Evolutionary conservation across 2,888 invertebrate species (phyloP).

Genomic region (Phortica magna): DNA sequence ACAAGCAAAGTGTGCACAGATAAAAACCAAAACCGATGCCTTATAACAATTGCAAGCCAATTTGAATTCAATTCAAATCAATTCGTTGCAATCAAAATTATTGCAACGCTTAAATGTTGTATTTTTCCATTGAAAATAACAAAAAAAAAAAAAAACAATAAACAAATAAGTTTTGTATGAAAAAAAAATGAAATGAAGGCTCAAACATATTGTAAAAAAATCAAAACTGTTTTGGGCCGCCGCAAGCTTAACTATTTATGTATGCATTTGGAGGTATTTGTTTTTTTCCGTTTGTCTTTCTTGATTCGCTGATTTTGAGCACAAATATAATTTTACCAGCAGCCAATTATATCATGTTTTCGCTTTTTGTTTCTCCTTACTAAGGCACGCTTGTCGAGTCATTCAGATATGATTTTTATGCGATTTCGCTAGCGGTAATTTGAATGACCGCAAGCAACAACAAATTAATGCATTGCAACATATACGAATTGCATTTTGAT

Average conservation of each 20-base stretch:
- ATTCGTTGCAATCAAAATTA: constrained; percentile 39
- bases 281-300: too few species aligned
- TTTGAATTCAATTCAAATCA: constrained; percentile 40
- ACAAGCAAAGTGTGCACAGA: not conserved
- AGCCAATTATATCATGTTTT: not conserved
- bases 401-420: not conserved
- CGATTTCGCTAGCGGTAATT: not conserved
- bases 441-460: constrained; percentile 9
- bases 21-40: constrained; percentile 5
- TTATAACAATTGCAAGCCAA: constrained; percentile 26
- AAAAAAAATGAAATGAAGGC: not conserved
- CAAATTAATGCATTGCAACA: constrained; percentile 15
- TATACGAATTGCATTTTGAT: not conserved
- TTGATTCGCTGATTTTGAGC: not conserved
- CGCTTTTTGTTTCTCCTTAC: not conserved
- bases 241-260: too few species aligned
- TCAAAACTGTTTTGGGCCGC: too few species aligned
- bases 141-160: not conserved
- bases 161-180: not conserved
- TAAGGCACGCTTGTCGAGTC: not conserved
- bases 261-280: too few species aligned
- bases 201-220: not conserved
- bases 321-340: not conserved
- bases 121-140: constrained; percentile 10
- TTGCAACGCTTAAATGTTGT: constrained; percentile 34